phyloP scores from a whole-genome alignment of 2,888 invertebrate genomes.

The Parochlus steinenii region DNA sequence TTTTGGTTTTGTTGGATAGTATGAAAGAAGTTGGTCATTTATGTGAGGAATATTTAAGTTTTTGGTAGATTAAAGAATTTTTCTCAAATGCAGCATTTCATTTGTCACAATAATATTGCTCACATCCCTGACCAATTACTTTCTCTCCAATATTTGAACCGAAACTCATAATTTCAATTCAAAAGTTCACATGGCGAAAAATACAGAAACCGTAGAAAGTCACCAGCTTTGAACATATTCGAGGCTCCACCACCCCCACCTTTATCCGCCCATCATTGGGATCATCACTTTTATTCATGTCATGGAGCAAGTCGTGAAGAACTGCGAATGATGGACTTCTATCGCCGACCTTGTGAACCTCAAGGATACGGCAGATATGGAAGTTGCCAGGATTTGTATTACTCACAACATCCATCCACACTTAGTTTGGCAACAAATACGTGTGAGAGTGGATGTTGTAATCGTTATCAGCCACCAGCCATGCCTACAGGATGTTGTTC shows the following conservation, averaged over 20 bases:
- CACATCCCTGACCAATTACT: too few species aligned
- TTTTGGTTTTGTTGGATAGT: too few species aligned
- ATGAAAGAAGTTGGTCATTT: too few species aligned
- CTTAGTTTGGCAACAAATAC: conserved; percentile 2
- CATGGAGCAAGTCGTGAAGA: conserved; percentile 16
- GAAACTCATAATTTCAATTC: background rate
- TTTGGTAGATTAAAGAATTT: too few species aligned
- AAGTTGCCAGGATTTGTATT: conserved; percentile 14
- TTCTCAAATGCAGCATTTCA: too few species aligned
- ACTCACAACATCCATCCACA: conserved; percentile 5
- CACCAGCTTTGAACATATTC: conserved; percentile 16
- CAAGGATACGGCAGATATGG: conserved; percentile 32
- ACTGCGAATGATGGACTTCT: conserved; percentile 19
- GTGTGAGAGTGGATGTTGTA: conserved; percentile 5
- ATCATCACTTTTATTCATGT: conserved; percentile 14
- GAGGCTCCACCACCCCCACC: conserved; percentile 17
- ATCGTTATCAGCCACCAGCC: conserved; percentile 11
- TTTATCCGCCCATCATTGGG: conserved; percentile 13
- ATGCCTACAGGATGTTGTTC: conserved; percentile 12
- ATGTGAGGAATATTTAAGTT: too few species aligned
- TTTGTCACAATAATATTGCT: too few species aligned
- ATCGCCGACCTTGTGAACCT: conserved; percentile 35
- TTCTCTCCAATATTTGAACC: too few species aligned
- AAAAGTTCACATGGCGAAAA: too few species aligned
- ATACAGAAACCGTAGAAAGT: conserved; percentile 13